phyloP scores from a whole-genome alignment of 2,113 vertebrate genomes.

The Tringa solitaria region DNA sequence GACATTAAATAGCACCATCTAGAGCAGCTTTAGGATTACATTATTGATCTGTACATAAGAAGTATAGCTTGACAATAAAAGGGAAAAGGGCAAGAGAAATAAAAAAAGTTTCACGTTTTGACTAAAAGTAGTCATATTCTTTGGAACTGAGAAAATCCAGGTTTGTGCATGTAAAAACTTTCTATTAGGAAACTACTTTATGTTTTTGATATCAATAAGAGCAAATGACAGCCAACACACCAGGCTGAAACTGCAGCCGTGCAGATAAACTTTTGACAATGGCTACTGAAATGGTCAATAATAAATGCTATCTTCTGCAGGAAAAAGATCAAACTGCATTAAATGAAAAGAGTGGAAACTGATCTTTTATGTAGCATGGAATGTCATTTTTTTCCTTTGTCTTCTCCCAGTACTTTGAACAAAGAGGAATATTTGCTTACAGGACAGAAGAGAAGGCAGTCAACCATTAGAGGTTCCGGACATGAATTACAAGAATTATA shows the following conservation, averaged over 20 bases:
- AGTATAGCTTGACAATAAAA: background rate
- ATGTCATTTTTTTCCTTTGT: background rate
- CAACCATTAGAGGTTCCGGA: background rate
- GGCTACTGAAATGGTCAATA: background rate
- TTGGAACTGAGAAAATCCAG: background rate
- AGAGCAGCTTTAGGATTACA: background rate
- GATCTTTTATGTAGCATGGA: background rate
- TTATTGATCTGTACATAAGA: background rate
- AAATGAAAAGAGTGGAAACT: background rate
- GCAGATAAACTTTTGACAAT: background rate
- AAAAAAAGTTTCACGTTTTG: background rate
- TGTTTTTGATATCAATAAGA: background rate
- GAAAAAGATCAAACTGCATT: background rate
- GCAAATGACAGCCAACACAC: background rate
- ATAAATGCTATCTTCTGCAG: background rate
- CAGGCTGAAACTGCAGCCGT: background rate
- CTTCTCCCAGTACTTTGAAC: background rate
- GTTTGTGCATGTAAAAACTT: background rate
- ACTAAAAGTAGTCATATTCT: background rate
- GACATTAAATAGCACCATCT: background rate
- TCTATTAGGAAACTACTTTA: background rate
- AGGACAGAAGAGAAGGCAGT: background rate
- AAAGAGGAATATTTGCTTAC: background rate
- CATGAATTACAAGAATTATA: background rate
- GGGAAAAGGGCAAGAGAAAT: background rate